These are phyloP conservation scores for Petrocephalus zakoni DNA, from an alignment of 2,113 vertebrate species.

Conservation along the genomic window DNA sequence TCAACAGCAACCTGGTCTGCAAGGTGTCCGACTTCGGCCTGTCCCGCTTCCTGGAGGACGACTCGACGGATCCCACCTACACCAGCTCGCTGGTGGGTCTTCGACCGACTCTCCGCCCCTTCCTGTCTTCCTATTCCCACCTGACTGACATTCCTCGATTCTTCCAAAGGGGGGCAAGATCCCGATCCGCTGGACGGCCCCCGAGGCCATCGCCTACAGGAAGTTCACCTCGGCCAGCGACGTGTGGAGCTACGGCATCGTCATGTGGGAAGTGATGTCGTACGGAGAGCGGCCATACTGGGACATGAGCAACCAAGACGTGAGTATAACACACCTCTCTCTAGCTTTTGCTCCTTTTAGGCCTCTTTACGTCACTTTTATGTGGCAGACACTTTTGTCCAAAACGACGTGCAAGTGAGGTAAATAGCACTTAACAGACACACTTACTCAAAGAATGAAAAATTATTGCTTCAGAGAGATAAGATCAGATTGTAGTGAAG, in stretches of 20 bases:
- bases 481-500: too few species aligned
- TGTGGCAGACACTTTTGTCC: neutral
- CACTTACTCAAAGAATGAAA: too few species aligned
- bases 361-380: neutral
- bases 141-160: neutral
- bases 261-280: constrained; percentile 99
- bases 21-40: constrained; percentile 95
- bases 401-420: neutral
- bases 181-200: constrained; percentile 95
- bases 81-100: constrained; percentile 86
- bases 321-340: constrained; percentile 57
- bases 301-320: constrained; percentile 99
- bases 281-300: constrained; percentile 95
- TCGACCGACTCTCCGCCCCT: neutral
- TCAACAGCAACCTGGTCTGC: constrained; percentile 96
- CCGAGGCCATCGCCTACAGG: constrained; percentile 92
- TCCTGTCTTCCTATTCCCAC: neutral
- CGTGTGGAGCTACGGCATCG: constrained; percentile 96
- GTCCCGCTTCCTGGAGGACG: constrained; percentile 90
- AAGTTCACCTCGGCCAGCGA: constrained; percentile 97
- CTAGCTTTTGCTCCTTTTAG: too few species aligned
- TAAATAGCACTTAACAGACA: neutral
- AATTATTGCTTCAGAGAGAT: too few species aligned
- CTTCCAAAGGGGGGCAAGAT: constrained; percentile 85
- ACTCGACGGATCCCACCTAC: constrained; percentile 86